phyloP scores from a whole-genome alignment of 2,888 invertebrate species.

The Alloplasta piceator region DNA sequence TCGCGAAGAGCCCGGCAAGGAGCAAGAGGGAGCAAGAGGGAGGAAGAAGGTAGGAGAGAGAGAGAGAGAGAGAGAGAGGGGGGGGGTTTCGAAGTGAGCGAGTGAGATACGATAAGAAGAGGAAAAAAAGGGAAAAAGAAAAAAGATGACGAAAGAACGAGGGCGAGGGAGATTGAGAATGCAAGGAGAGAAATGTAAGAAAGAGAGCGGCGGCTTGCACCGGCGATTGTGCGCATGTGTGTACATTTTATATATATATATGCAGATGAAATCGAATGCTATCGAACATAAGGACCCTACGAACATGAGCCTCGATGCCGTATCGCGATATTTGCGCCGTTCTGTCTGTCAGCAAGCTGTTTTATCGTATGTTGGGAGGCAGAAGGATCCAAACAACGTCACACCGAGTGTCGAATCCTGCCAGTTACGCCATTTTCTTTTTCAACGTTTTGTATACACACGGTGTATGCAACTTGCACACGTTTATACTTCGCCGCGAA shows the following conservation, averaged over 20 bases:
- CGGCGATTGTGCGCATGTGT: slow-evolving; percentile 34
- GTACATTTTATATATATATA: slow-evolving; percentile 6
- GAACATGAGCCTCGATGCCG: no score
- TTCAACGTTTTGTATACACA: slow-evolving; percentile 4
- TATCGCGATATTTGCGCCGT: no score
- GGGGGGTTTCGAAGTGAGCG: slow-evolving; percentile 11
- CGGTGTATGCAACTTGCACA: not conserved
- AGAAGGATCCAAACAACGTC: no score
- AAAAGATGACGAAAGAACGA: slow-evolving; percentile 63
- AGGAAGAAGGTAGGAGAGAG: slow-evolving; percentile 34
- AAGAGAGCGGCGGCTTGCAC: slow-evolving; percentile 54
- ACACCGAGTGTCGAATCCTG: no score
- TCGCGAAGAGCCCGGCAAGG: slow-evolving; percentile 58
- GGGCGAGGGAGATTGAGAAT: slow-evolving; percentile 64
- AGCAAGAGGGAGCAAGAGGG: slow-evolving; percentile 39
- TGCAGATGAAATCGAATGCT: no score
- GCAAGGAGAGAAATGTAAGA: slow-evolving; percentile 65
- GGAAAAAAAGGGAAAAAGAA: slow-evolving; percentile 55
- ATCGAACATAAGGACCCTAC: no score
- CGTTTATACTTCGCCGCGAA: slow-evolving; percentile 32
- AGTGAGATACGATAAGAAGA: not conserved
- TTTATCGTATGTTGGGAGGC: no score
- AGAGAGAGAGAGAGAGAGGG: slow-evolving; percentile 31
- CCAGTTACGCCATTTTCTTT: no score
- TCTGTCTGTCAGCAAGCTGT: no score